Percentiles rank a stretch among this genome's conserved stretches.
Conservation (phyloP, 2,113 vertebrate species). For the Pangasianodon gigas region DNA sequence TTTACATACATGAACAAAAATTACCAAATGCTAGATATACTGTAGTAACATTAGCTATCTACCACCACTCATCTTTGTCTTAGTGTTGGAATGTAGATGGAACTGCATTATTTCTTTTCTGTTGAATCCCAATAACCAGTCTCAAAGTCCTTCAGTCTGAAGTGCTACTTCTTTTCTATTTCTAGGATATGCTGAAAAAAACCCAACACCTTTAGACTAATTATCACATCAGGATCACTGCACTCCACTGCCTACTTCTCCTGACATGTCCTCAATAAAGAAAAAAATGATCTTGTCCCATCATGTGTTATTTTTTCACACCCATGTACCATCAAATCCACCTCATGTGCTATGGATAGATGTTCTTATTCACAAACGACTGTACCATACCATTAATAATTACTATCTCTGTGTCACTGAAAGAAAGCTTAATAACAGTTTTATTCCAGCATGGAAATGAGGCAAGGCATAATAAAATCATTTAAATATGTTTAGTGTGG, state of each 20-base stretch:
- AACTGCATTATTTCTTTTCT: neutral
- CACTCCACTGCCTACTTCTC: neutral
- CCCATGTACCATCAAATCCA: neutral
- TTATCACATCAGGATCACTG: conserved; percentile 4
- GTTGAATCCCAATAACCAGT: neutral
- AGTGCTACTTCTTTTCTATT: neutral
- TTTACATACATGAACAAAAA: neutral
- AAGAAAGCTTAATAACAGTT: neutral
- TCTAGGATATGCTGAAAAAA: neutral
- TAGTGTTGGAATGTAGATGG: neutral
- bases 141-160: neutral
- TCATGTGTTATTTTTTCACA: neutral
- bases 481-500: neutral
- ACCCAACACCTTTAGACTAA: neutral
- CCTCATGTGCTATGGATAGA: neutral
- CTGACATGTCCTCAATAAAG: neutral
- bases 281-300: neutral
- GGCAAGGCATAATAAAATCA: neutral
- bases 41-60: neutral
- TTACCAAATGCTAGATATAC: neutral
- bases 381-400: neutral
- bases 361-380: neutral
- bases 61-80: neutral
- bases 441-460: neutral
- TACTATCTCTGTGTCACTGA: neutral